Percentiles rank a stretch among this genome's conserved stretches.
Evolutionary conservation across 2,888 invertebrate genomes (phyloP).

Genomic region (Emmelina monodactyla): DNA sequence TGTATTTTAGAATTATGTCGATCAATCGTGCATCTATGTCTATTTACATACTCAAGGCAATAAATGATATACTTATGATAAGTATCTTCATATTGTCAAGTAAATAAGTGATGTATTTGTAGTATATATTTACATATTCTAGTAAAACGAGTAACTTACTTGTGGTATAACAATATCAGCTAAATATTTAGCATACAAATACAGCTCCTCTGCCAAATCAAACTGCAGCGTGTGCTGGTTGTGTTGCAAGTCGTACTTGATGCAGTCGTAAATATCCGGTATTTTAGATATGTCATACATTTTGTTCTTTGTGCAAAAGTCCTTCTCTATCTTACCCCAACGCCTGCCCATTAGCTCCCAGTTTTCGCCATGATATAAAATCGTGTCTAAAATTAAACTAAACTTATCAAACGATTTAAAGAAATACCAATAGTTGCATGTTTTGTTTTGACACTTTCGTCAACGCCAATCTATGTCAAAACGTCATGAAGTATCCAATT

Average conservation of each 20-base stretch:
- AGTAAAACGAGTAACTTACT: slow-evolving; percentile 63
- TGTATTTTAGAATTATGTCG: too few species aligned
- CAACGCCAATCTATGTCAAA: too few species aligned
- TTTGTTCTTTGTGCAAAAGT: slow-evolving; percentile 93
- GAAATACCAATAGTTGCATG: too few species aligned
- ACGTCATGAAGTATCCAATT: too few species aligned
- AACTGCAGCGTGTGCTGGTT: slow-evolving; percentile 95
- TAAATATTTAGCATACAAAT: slow-evolving; percentile 94
- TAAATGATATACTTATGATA: too few species aligned
- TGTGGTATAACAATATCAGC: slow-evolving; percentile 99
- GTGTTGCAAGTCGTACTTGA: slow-evolving; percentile 98
- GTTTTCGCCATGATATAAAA: slow-evolving; percentile 96
- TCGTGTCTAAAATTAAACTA: slow-evolving; percentile 71
- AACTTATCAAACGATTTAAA: too few species aligned
- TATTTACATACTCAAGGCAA: too few species aligned
- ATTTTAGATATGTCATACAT: slow-evolving; percentile 98
- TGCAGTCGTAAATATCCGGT: slow-evolving; percentile 99
- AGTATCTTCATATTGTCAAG: too few species aligned
- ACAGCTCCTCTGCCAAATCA: slow-evolving; percentile 90
- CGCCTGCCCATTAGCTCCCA: slow-evolving; percentile 98
- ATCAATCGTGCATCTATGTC: too few species aligned
- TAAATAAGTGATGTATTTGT: too few species aligned
- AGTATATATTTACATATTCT: too few species aligned
- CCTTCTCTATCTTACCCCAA: slow-evolving; percentile 98
- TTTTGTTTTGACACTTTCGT: too few species aligned